Evolutionary conservation across 2,888 invertebrate species (phyloP).

Genomic region (Nomada goodeniana): DNA sequence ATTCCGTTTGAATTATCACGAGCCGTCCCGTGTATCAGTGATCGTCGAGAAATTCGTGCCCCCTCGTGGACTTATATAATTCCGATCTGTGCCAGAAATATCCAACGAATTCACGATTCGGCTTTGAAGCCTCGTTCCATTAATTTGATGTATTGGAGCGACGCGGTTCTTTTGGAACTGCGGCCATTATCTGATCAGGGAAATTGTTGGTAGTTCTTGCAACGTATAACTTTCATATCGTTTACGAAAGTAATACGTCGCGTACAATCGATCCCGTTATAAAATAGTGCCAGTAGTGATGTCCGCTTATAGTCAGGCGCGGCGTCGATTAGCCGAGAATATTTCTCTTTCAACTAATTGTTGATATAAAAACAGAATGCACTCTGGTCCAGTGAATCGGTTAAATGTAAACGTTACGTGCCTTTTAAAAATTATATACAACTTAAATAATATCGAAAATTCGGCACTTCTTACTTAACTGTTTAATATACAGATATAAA

Average conservation of each 20-base stretch:
- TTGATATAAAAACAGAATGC: too few species aligned
- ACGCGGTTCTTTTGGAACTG: neutral
- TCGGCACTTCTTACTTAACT: too few species aligned
- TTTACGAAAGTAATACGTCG: neutral
- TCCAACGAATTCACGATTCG: neutral
- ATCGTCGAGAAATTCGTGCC: constrained; percentile 7
- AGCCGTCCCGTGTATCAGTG: constrained; percentile 4
- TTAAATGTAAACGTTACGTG: too few species aligned
- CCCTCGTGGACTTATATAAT: constrained; percentile 10
- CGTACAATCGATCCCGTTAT: neutral
- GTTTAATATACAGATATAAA: too few species aligned
- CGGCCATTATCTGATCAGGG: neutral
- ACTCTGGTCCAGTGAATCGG: too few species aligned
- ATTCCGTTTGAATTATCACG: constrained; percentile 12
- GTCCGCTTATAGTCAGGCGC: constrained; percentile 2
- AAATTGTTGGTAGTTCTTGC: neutral
- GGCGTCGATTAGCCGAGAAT: too few species aligned
- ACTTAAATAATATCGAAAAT: too few species aligned
- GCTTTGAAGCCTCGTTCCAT: constrained; percentile 14
- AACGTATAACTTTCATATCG: neutral
- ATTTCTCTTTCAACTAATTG: too few species aligned
- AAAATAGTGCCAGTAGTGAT: constrained; percentile 10
- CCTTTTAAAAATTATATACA: too few species aligned
- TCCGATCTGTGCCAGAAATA: constrained; percentile 24
- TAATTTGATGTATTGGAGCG: neutral